Base-by-base conservation (phyloP, 2,797 vertebrate genomes). In the Coregonus suidteri region DNA sequence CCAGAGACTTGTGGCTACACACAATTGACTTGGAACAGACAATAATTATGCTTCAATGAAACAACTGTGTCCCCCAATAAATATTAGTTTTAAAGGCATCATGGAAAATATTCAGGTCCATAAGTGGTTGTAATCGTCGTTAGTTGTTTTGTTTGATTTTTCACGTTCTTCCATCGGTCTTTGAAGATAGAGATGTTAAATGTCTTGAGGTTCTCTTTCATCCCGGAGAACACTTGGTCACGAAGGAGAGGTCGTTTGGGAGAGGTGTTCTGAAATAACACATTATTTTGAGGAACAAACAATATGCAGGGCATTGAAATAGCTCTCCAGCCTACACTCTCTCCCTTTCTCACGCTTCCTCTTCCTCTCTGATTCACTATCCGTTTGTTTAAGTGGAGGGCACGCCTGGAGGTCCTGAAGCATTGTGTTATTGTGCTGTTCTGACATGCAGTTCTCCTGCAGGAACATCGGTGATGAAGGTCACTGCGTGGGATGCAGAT, bases 401-500 rank as follows among this genome's bases (percentile, higher is more conserved):
- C 34, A 35, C 4, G 37, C 18, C n/a, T 47, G 25, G 70, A 52
- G 70, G 70, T 71, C 20, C n/a, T 52, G 6, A 47, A n/a, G 16
- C 37, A 35, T 37, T 52, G 52, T 73, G 71, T 37, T 11, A 16
- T 69, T n/a, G 37, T 20, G 37, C 69, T 51, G 18, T 71, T 71
- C 37, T 51, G 68, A 71, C 68, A 47, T 41, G 18, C 54, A 18
- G 30, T 25, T 71, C 69, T 11, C 69, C 25, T 14, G 85, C 93
- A 99, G 98, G 97, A 86, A 98, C 98, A 0, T 99, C 98, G 0
- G 96, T 99, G 82, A 99, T 99, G 97, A 97, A 97, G 91, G 97
- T 99, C 81, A 96, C 96, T 78, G 98, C 98, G 0, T 98, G 96
- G 0, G 98, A 99, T 14, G 98, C 96, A 0, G 98, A 99, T 0